phyloP scores from a whole-genome alignment of 2,888 invertebrate genomes.

The Protodeltote pygarga region DNA sequence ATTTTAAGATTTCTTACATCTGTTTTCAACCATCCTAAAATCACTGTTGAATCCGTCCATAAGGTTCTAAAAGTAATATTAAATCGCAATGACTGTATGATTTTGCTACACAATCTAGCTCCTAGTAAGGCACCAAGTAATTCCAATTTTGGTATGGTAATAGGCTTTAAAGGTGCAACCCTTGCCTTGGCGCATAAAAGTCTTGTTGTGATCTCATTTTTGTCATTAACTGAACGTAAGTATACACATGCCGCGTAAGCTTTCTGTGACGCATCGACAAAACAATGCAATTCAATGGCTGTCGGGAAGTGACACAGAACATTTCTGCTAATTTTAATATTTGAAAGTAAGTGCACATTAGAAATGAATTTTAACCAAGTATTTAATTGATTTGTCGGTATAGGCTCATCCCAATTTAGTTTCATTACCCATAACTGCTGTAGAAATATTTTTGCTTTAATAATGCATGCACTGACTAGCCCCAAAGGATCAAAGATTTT shows the following conservation, averaged over 20 bases:
- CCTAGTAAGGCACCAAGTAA: not conserved
- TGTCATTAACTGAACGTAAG: not conserved
- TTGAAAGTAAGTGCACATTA: conserved; percentile 1
- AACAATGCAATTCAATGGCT: conserved; percentile 39
- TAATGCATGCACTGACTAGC: conserved; percentile 27
- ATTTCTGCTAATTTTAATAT: conserved; percentile 34
- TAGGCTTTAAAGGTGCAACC: conserved; percentile 46
- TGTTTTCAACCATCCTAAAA: conserved; percentile 1
- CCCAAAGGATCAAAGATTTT: conserved; percentile 39
- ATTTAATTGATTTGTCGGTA: conserved; percentile 6
- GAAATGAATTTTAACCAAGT: conserved; percentile 11
- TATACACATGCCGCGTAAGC: conserved; percentile 4
- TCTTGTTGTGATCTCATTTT: not conserved
- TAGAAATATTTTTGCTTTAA: conserved; percentile 34
- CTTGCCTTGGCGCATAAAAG: conserved; percentile 36
- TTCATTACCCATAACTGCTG: conserved; percentile 28
- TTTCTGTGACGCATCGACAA: conserved; percentile 2
- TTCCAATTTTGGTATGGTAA: conserved; percentile 1
- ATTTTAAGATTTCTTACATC: conserved; percentile 1
- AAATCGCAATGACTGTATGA: conserved; percentile 1
- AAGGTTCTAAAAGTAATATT: not conserved
- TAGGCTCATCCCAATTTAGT: conserved; percentile 29
- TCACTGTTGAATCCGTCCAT: conserved; percentile 9
- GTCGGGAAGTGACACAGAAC: conserved; percentile 32
- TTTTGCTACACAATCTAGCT: conserved; percentile 1